Percentiles rank a stretch among this genome's conserved stretches.
These are phyloP conservation scores for Pangasius sanitwongsei DNA, from an alignment of 2,797 vertebrate species.

Conservation along the genomic window DNA sequence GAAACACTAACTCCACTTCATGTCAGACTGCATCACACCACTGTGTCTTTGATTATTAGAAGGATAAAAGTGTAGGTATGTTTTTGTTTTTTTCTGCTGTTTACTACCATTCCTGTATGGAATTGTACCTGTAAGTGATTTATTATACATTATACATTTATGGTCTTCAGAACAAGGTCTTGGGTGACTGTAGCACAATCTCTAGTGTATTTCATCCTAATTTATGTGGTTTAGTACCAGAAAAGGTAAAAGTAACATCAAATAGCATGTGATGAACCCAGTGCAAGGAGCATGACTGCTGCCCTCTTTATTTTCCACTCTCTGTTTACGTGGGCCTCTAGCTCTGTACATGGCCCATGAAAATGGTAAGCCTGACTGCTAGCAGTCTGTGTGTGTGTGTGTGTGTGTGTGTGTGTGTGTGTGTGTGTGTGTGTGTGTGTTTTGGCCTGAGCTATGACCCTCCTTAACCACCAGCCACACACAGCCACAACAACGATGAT, in stretches of 20 bases:
- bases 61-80: not conserved
- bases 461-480: not conserved
- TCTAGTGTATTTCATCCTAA: not conserved
- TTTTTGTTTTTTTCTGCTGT: not conserved
- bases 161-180: not conserved
- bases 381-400: slow-evolving; percentile 42
- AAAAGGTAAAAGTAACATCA: not conserved
- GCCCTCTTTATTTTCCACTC: slow-evolving; percentile 50
- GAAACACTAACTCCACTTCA: not conserved
- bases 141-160: not conserved
- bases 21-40: not conserved
- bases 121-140: not conserved
- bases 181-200: not conserved
- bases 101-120: not conserved
- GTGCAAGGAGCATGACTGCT: slow-evolving; percentile 79
- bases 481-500: not conserved
- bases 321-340: slow-evolving; percentile 68
- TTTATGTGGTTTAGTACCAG: not conserved
- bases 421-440: slow-evolving; percentile 58
- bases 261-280: not conserved
- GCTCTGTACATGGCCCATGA: slow-evolving; percentile 80
- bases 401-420: slow-evolving; percentile 43
- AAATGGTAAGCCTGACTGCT: slow-evolving; percentile 76
- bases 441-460: slow-evolving; percentile 59
- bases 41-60: not conserved